Conservation (phyloP, 2,797 vertebrate species). For the Rhinophrynus dorsalis region DNA sequence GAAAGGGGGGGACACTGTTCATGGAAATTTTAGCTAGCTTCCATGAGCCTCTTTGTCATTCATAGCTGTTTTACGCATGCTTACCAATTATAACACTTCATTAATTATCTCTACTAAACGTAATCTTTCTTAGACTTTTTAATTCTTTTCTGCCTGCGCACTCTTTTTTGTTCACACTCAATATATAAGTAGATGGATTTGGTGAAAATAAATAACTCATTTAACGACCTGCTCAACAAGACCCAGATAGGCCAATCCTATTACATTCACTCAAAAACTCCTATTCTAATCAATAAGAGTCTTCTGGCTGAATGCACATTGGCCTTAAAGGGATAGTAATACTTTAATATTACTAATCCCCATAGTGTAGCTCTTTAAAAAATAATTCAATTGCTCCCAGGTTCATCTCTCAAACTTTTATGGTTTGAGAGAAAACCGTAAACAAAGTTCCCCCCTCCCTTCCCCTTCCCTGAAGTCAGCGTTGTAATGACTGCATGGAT, state of each 20-base stretch:
- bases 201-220: conserved; percentile 4
- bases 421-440: no score
- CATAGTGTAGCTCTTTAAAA: no score
- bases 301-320: background rate
- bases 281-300: background rate
- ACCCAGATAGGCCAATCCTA: background rate
- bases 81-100: conserved; percentile 70
- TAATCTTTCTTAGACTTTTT: conserved; percentile 59
- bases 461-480: no score
- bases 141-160: conserved; percentile 57
- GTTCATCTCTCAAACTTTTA: no score
- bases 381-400: no score
- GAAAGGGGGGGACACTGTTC: conserved; percentile 23
- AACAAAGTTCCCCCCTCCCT: no score
- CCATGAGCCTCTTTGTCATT: conserved; percentile 27
- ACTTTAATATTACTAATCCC: no score
- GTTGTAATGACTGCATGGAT: no score
- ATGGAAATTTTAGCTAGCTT: conserved; percentile 24
- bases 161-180: conserved; percentile 45
- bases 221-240: background rate
- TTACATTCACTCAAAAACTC: background rate
- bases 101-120: conserved; percentile 71
- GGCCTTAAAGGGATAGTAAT: no score
- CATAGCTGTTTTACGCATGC: conserved; percentile 62
- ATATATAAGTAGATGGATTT: conserved; percentile 9